Conservation (phyloP, 2,797 vertebrate genomes). For the Esox lucius region DNA sequence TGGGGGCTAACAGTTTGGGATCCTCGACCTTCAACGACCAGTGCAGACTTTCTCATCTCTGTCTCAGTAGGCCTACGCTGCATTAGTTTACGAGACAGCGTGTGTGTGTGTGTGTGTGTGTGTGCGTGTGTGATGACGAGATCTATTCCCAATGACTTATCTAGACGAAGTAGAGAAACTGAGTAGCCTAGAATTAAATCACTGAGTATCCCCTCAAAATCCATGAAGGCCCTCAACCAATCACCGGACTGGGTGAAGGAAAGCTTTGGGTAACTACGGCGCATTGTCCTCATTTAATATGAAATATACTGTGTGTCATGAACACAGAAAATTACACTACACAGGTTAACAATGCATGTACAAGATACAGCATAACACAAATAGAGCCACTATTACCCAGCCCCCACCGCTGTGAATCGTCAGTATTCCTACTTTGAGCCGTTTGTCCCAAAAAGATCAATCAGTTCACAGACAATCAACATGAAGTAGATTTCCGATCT, state of each 20-base stretch:
- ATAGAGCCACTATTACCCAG: background rate
- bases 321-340: slow-evolving; percentile 34
- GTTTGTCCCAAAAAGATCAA: background rate
- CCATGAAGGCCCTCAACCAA: slow-evolving; percentile 67
- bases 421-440: background rate
- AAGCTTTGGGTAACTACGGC: slow-evolving; percentile 56
- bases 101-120: slow-evolving; percentile 26
- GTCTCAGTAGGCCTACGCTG: background rate
- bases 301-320: slow-evolving; percentile 54
- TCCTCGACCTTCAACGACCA: slow-evolving; percentile 26
- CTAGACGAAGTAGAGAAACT: slow-evolving; percentile 65
- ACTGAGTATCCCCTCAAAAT: slow-evolving; percentile 66
- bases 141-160: slow-evolving; percentile 48
- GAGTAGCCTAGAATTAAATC: slow-evolving; percentile 71
- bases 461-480: background rate
- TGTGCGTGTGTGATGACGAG: slow-evolving; percentile 47
- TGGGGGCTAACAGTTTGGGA: slow-evolving; percentile 45
- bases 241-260: slow-evolving; percentile 54
- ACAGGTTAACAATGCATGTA: too few relatives aligned
- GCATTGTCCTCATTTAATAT: slow-evolving; percentile 43
- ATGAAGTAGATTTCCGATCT: slow-evolving; percentile 1
- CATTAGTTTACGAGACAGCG: background rate
- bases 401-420: background rate
- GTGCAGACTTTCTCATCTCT: background rate
- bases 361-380: slow-evolving; percentile 12